Evolutionary conservation across 2,888 invertebrate species (phyloP).

Genomic region (Philopedon plagiatum): DNA sequence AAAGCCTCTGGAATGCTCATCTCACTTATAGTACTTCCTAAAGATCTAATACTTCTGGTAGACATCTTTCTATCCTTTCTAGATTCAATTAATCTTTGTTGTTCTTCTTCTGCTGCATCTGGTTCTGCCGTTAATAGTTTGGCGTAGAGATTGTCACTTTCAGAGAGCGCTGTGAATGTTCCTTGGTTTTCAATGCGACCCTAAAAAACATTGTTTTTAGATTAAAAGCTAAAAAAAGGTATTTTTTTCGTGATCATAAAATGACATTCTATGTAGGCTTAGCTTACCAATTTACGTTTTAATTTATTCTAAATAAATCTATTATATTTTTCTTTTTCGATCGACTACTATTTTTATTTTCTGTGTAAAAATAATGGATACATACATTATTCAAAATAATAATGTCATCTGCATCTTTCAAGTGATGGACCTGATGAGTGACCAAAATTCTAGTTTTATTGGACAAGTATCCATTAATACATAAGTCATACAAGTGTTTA

Average conservation of each 20-base stretch:
- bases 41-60: conserved; percentile 59
- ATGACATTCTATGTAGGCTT: too few relatives aligned
- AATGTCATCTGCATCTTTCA: conserved; percentile 78
- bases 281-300: too few relatives aligned
- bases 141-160: conserved; percentile 70
- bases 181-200: conserved; percentile 70
- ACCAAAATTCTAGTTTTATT: conserved; percentile 83
- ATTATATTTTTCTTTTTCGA: too few relatives aligned
- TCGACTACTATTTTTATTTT: too few relatives aligned
- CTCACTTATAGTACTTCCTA: conserved; percentile 65
- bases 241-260: too few relatives aligned
- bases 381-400: conserved; percentile 76
- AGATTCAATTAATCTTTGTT: conserved; percentile 54
- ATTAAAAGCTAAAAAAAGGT: too few relatives aligned
- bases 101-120: conserved; percentile 65
- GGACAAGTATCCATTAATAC: conserved; percentile 78
- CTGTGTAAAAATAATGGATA: conserved; percentile 19
- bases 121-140: conserved; percentile 68
- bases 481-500: conserved; percentile 83
- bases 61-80: conserved; percentile 63
- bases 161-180: conserved; percentile 67
- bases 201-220: conserved; percentile 62
- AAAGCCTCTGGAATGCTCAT: conserved; percentile 65
- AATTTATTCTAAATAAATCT: too few relatives aligned
- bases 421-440: conserved; percentile 90